These are phyloP conservation scores for Thamnophis sirtalis DNA, from an alignment of 2,113 vertebrate species.

Conservation along the genomic window DNA sequence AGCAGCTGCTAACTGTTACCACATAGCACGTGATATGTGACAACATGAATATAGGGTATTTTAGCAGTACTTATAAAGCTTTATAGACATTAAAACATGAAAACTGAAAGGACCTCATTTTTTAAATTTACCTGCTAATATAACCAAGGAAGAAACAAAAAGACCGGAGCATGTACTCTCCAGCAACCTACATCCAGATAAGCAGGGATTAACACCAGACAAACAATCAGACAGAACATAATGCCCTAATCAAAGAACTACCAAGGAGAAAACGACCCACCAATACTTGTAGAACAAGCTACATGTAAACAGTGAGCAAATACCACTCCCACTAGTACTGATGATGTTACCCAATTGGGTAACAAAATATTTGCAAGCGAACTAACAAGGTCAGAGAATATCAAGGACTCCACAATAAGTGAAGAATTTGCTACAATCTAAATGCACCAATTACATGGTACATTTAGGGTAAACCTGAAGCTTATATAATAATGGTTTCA, in stretches of 20 bases:
- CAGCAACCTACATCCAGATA: background rate
- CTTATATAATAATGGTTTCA: background rate
- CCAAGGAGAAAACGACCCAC: background rate
- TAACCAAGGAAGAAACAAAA: background rate
- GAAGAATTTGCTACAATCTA: background rate
- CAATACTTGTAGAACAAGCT: background rate
- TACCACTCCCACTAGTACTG: background rate
- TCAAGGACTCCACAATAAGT: background rate
- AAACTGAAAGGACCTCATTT: background rate
- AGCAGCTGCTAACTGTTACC: background rate
- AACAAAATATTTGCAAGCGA: background rate
- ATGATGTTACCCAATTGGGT: background rate
- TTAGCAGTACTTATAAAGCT: background rate
- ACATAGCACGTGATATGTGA: background rate
- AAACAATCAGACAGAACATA: background rate
- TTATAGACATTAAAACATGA: background rate
- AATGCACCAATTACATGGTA: background rate
- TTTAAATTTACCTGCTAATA: background rate
- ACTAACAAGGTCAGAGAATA: background rate
- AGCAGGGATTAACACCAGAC: background rate
- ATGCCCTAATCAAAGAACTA: background rate
- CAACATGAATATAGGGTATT: background rate
- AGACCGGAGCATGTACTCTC: background rate
- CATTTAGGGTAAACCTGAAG: background rate
- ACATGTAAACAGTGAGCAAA: background rate